Evolutionary conservation across 2,797 vertebrate species (phyloP).

Genomic region (Sitta carolinensis): DNA sequence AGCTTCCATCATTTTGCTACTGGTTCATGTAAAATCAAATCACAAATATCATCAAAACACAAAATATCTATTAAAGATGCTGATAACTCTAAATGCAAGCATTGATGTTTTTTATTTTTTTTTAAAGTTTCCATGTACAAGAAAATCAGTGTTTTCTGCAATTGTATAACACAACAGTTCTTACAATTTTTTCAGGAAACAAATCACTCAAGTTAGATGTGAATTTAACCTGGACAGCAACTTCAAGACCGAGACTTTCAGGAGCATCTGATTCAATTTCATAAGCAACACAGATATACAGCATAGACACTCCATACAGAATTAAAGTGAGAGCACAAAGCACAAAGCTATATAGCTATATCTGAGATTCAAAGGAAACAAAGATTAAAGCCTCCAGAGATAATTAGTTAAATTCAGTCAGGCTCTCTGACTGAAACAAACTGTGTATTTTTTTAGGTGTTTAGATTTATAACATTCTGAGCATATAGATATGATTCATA

Average conservation of each 20-base stretch:
- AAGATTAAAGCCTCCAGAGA: neutral
- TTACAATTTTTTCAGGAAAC: neutral
- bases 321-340: neutral
- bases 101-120: too few species aligned
- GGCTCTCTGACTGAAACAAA: neutral
- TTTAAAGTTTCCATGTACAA: neutral
- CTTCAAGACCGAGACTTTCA: neutral
- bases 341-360: neutral
- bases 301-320: neutral
- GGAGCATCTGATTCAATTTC: neutral
- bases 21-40: neutral
- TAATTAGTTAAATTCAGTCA: neutral
- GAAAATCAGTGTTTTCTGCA: neutral
- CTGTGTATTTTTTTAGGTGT: neutral
- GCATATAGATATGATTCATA: neutral
- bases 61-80: neutral
- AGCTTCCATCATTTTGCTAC: neutral
- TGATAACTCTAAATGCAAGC: neutral
- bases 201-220: neutral
- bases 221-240: neutral
- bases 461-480: neutral
- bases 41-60: neutral
- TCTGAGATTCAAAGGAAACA: neutral
- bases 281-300: neutral
- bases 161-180: neutral